A percentile compares a stretch with the other conserved stretches of the same genome.
phyloP scores from a whole-genome alignment of 2,888 invertebrate genomes.

The Elysia crispata region DNA sequence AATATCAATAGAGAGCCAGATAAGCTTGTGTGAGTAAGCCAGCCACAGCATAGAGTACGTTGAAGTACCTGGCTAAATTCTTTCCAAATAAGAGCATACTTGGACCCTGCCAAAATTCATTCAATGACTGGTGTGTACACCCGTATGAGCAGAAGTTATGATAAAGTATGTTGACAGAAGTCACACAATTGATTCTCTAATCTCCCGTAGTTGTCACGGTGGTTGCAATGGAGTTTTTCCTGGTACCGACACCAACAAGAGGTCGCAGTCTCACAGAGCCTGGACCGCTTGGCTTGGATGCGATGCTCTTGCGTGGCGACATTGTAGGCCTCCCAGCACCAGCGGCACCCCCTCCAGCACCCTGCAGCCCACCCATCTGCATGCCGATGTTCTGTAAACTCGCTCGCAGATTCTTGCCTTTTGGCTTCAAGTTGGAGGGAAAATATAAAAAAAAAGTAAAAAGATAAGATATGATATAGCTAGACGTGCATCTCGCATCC shows the following conservation, averaged over 20 bases:
- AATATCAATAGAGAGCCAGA: too few species aligned
- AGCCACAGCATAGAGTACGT: too few species aligned
- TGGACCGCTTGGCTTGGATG: slow-evolving; percentile 43
- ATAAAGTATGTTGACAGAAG: too few species aligned
- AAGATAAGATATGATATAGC: too few species aligned
- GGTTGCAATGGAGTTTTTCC: slow-evolving; percentile 59
- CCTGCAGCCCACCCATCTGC: slow-evolving; percentile 50
- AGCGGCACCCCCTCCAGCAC: slow-evolving; percentile 46
- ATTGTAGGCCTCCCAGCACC: slow-evolving; percentile 48
- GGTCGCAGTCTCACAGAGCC: slow-evolving; percentile 55
- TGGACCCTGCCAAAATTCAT: too few species aligned
- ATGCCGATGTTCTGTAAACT: slow-evolving; percentile 64
- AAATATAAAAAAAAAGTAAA: too few species aligned
- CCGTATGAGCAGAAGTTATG: too few species aligned
- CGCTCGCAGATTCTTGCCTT: slow-evolving; percentile 53
- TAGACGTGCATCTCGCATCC: too few species aligned
- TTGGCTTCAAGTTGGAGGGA: slow-evolving; percentile 2
- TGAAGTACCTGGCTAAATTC: too few species aligned
- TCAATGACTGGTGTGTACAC: too few species aligned
- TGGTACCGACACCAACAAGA: slow-evolving; percentile 49
- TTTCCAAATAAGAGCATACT: too few species aligned
- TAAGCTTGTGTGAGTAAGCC: too few species aligned
- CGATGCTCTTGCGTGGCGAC: slow-evolving; percentile 46
- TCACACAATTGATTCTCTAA: not conserved
- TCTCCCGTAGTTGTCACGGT: slow-evolving; percentile 42